Conservation (phyloP, 2,888 invertebrate genomes). For the Tholera decimalis region DNA sequence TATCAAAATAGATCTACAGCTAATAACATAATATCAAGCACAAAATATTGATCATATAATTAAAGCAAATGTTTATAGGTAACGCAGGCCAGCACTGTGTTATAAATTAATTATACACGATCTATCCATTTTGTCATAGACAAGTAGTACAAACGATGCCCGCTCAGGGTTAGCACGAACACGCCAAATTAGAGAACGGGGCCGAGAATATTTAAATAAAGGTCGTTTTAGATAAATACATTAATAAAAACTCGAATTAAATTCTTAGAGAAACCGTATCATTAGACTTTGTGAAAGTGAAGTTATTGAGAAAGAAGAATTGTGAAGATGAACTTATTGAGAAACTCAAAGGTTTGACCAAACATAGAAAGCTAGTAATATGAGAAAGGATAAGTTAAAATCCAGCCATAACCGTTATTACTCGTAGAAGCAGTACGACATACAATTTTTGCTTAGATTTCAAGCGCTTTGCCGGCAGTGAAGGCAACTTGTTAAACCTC, state of each 20-base stretch:
- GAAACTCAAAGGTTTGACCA: no score
- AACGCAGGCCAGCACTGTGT: slow-evolving; percentile 38
- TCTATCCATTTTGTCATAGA: slow-evolving; percentile 70
- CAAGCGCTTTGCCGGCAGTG: slow-evolving; percentile 1
- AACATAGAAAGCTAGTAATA: no score
- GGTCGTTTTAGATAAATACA: not conserved
- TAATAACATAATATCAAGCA: slow-evolving; percentile 6
- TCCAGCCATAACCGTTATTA: not conserved
- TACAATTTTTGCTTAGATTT: slow-evolving; percentile 12
- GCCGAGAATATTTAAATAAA: not conserved
- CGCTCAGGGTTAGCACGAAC: slow-evolving; percentile 55
- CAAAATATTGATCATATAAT: slow-evolving; percentile 34
- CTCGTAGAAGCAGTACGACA: not conserved
- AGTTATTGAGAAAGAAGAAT: no score
- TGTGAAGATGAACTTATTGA: no score
- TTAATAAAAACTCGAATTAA: no score
- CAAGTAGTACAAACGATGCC: slow-evolving; percentile 64
- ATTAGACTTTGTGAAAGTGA: no score
- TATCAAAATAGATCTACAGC: slow-evolving; percentile 4
- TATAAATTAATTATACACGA: slow-evolving; percentile 70
- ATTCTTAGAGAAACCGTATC: no score
- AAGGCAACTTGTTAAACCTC: slow-evolving; percentile 26
- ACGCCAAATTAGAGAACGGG: not conserved
- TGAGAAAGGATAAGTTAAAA: not conserved
- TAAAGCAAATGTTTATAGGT: slow-evolving; percentile 64